Percentiles rank a stretch among this genome's conserved stretches.
These are phyloP conservation scores for Enteromius paludinosus DNA, from an alignment of 2,797 vertebrate species.

Conservation along the genomic window DNA sequence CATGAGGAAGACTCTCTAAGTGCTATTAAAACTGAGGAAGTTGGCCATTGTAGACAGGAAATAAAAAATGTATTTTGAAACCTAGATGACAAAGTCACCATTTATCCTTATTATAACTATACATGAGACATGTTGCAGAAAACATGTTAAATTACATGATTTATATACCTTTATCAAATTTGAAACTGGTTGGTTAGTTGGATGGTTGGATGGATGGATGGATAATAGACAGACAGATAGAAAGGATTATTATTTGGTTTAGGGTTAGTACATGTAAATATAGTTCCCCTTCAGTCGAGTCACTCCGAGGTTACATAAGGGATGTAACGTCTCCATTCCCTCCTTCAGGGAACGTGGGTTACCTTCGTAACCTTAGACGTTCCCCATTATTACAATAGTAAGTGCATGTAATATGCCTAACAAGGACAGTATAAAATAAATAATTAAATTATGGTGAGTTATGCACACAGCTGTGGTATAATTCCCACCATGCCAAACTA, in stretches of 20 bases:
- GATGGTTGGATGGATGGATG: no score
- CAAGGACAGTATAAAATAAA: not conserved
- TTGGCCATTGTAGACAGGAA: slow-evolving; percentile 9
- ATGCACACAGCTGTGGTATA: not conserved
- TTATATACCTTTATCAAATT: not conserved
- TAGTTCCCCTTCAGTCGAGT: not conserved
- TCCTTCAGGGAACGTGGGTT: no score
- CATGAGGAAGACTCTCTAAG: slow-evolving; percentile 23
- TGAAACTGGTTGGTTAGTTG: not conserved
- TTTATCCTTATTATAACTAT: not conserved
- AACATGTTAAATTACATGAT: not conserved
- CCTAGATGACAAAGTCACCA: slow-evolving; percentile 37
- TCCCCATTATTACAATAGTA: no score
- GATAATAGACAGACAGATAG: no score
- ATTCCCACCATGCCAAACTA: not conserved
- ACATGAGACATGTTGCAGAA: not conserved
- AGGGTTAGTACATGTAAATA: not conserved
- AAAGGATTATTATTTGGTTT: no score
- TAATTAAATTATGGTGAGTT: not conserved
- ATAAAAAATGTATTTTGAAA: slow-evolving; percentile 33
- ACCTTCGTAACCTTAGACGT: no score
- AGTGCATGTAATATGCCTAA: no score
- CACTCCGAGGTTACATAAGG: no score
- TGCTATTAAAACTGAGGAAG: slow-evolving; percentile 11
- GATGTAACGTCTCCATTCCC: no score